These are phyloP conservation scores for Laticauda laticaudata DNA, from an alignment of 2,113 vertebrate species.

Conservation along the genomic window DNA sequence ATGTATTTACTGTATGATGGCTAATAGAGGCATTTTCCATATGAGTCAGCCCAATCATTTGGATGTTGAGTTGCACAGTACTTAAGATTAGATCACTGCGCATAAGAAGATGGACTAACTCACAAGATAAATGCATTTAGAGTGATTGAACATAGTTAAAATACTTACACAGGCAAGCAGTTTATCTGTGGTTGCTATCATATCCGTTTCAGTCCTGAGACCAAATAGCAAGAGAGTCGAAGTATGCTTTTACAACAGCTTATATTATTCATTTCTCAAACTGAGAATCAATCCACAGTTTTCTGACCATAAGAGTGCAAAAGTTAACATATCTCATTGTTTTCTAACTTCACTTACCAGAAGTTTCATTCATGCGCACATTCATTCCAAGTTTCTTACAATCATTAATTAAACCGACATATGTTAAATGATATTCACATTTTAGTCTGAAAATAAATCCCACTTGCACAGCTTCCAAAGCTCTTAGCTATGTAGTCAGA, in stretches of 20 bases:
- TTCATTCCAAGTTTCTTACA: background rate
- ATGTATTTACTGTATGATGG: background rate
- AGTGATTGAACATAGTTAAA: background rate
- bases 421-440: background rate
- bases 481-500: conserved; percentile 26
- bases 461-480: background rate
- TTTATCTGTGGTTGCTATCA: background rate
- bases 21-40: background rate
- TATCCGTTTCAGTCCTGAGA: background rate
- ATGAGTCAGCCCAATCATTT: background rate
- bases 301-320: conserved; percentile 6
- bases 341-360: background rate
- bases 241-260: background rate
- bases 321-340: background rate
- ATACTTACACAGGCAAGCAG: background rate
- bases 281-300: conserved; percentile 21
- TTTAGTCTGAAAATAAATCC: conserved; percentile 26
- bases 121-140: background rate
- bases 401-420: background rate
- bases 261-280: conserved; percentile 21
- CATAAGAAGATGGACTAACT: background rate
- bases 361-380: accelerated
- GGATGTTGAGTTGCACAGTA: background rate
- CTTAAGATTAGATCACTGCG: background rate
- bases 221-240: background rate